Conservation (phyloP, 2,113 vertebrate species). For the Buteo buteo region DNA sequence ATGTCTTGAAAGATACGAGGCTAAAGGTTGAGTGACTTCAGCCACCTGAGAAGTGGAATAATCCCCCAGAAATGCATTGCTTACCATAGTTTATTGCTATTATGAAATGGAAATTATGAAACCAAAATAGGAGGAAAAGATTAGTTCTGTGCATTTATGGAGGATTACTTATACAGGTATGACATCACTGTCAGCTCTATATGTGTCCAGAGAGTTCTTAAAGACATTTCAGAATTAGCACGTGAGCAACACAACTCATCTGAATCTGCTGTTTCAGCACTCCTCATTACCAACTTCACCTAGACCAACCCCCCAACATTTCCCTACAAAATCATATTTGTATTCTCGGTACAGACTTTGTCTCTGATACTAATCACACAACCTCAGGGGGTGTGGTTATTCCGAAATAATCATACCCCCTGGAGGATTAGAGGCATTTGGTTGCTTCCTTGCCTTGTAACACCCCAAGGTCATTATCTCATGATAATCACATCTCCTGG, state of each 20-base stretch:
- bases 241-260: constrained; percentile 61
- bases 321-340: constrained; percentile 61
- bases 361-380: constrained; percentile 54
- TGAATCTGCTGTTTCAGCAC: constrained; percentile 67
- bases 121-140: constrained; percentile 72
- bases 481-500: constrained; percentile 81
- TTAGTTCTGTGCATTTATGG: constrained; percentile 71
- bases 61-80: constrained; percentile 65
- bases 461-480: constrained; percentile 82
- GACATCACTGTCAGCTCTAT: constrained; percentile 77
- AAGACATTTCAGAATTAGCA: constrained; percentile 67
- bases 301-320: constrained; percentile 43
- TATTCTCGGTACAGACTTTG: constrained; percentile 62
- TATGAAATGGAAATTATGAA: constrained; percentile 75
- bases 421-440: constrained; percentile 74
- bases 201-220: constrained; percentile 70
- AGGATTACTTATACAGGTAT: constrained; percentile 71
- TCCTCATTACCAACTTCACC: constrained; percentile 48
- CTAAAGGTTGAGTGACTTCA: constrained; percentile 78
- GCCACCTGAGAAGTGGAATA: constrained; percentile 71
- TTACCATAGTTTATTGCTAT: constrained; percentile 70
- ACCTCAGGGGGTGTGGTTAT: constrained; percentile 61
- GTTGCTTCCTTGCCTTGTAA: constrained; percentile 73
- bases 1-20: constrained; percentile 71
- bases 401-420: constrained; percentile 70